phyloP scores from a whole-genome alignment of 2,797 vertebrate species.

The Micrastur ruficollis region DNA sequence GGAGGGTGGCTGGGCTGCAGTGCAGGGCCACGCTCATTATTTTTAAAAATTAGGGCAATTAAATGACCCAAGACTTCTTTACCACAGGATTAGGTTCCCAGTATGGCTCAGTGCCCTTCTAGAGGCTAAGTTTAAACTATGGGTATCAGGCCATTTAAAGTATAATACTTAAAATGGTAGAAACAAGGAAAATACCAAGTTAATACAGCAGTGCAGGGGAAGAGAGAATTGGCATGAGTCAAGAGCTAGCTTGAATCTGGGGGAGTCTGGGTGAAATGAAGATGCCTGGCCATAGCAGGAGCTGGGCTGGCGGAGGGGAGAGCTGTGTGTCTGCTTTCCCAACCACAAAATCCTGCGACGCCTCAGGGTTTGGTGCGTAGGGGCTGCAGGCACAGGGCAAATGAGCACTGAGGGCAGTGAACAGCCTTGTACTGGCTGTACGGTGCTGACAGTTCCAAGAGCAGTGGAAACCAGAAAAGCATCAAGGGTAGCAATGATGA shows the following conservation, averaged over 20 bases:
- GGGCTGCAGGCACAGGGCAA: neutral
- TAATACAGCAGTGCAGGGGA: neutral
- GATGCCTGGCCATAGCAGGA: neutral
- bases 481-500: neutral
- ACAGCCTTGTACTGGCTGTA: neutral
- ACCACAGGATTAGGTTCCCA: neutral
- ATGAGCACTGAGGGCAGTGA: neutral
- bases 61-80: neutral
- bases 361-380: neutral
- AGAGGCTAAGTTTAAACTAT: neutral
- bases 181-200: neutral
- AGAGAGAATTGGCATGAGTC: neutral
- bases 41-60: neutral
- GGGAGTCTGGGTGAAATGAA: neutral
- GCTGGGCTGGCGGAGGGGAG: neutral
- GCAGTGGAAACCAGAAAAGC: neutral
- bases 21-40: neutral
- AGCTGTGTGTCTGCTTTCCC: neutral
- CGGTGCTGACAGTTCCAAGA: neutral
- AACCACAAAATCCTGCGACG: fast-evolving
- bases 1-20: neutral
- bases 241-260: neutral
- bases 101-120: neutral
- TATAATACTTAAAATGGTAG: neutral
- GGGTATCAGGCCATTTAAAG: neutral